phyloP scores from a whole-genome alignment of 2,113 vertebrate species.

The Zosterops lateralis region DNA sequence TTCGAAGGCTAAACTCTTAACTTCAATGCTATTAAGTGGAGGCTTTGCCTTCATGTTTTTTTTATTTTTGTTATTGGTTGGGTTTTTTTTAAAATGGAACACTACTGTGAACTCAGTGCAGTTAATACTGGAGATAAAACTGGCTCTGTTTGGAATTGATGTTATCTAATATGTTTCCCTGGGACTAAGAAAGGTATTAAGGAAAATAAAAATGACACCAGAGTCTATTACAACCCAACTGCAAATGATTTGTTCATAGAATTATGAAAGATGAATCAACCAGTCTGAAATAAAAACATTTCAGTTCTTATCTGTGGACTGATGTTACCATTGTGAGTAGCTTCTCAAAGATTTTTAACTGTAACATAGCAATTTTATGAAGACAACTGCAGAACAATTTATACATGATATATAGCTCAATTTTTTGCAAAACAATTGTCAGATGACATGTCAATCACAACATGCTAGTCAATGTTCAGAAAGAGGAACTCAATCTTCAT shows the following conservation, averaged over 20 bases:
- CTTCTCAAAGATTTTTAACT: not conserved
- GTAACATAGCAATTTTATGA: not conserved
- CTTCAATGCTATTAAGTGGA: not conserved
- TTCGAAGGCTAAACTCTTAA: not conserved
- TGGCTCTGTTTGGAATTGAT: not conserved
- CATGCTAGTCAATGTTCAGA: not conserved
- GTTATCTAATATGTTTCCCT: not conserved
- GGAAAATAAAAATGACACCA: not conserved
- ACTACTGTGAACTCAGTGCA: not conserved
- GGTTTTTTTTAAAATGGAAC: not conserved
- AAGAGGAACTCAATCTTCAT: not conserved
- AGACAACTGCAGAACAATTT: not conserved
- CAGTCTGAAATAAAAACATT: slow-evolving; percentile 2
- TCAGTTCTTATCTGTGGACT: not conserved
- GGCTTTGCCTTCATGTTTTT: not conserved
- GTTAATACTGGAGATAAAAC: not conserved
- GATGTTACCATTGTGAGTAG: not conserved
- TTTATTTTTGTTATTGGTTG: fast-evolving
- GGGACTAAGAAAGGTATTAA: not conserved
- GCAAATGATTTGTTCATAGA: not conserved
- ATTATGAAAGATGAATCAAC: not conserved
- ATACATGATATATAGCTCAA: not conserved
- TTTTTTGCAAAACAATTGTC: slow-evolving; percentile 36
- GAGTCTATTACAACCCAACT: not conserved
- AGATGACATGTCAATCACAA: slow-evolving; percentile 10